Evolutionary conservation across 2,113 vertebrate species (phyloP), one percentile per base, ranked within the genome.

Genomic region (Quiscalus mexicanus): DNA sequence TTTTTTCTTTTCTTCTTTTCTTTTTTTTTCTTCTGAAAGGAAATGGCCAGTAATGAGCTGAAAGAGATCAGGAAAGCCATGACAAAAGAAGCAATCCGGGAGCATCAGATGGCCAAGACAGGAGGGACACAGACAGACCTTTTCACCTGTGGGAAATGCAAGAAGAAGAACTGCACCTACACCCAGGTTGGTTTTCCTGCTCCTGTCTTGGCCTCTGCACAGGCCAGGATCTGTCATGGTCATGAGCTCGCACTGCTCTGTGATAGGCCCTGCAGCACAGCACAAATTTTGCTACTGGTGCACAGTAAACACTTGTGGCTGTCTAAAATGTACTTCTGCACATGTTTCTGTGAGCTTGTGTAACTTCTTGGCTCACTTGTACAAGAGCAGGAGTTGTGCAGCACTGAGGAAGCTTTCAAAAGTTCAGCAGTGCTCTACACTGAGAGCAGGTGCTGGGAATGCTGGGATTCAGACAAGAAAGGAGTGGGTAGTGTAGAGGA

Each of bases 31-130:
- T 58, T 24, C 33, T 27, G 28, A 28, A 95, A 99, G 99, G 99
- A 99, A 97, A 99, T 99, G 99, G 99, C 99, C 65, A 99, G 99
- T 62, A 99, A 99, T 0, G 99, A 99, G 96, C 98, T 99, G 95
- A 99, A 99, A 95, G 99, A 99, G 98, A 99, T 99, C 81, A 98
- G 99, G 88, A 99, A 99, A 95, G 98, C 98, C 80, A 98, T 99
- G 98, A 99, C 99, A 7, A 99, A 99, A 97, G 99, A 99, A 95
- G 99, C 99, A 27, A 99, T 99, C 91, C 98, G 99, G 10, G 99
- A 99, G 89, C 99, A 99, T 96, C 99, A 99, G 98, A 99, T 99
- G 97, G 99, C 99, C 8, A 99, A 99, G 97, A 98, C 98, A 0
- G 98, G 99, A 30, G 99, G 99, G 59, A 99, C 98, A 0, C 99